Conservation (phyloP, 2,888 invertebrate genomes). For the Timandra comae region DNA sequence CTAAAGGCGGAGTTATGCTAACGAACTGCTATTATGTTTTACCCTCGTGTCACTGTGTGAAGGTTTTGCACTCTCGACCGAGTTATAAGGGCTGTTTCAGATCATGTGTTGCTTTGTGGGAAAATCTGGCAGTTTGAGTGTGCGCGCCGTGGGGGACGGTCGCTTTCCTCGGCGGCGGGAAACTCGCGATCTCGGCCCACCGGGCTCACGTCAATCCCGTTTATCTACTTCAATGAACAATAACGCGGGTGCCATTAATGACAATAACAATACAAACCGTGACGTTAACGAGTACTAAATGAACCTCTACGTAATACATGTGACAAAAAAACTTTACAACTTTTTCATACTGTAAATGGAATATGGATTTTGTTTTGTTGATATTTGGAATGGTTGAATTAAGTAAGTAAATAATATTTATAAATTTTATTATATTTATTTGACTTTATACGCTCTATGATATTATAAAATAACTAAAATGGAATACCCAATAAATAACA, state of each 20-base stretch:
- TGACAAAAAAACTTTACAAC: conserved; percentile 31
- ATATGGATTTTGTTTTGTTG: conserved; percentile 45
- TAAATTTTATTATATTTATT: too few relatives aligned
- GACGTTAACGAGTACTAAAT: conserved; percentile 24
- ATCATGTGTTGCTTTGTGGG: conserved; percentile 65
- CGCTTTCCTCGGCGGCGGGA: conserved; percentile 27
- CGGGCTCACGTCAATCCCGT: conserved; percentile 24
- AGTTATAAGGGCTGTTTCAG: conserved; percentile 65
- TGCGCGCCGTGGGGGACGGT: conserved; percentile 38
- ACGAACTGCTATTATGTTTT: conserved; percentile 70
- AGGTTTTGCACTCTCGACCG: conserved; percentile 74
- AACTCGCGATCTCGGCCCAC: conserved; percentile 18
- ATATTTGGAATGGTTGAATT: conserved; percentile 64
- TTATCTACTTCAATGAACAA: conserved; percentile 41
- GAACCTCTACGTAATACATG: conserved; percentile 16
- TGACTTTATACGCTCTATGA: too few relatives aligned
- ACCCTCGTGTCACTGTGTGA: conserved; percentile 72
- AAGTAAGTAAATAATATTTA: conserved; percentile 44
- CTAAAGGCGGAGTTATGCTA: conserved; percentile 56
- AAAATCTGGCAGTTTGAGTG: conserved; percentile 46
- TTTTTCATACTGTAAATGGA: conserved; percentile 33
- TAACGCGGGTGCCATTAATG: conserved; percentile 36
- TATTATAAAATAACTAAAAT: too few relatives aligned
- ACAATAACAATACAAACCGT: conserved; percentile 32
- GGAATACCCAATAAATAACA: too few relatives aligned